Evolutionary conservation across 2,797 vertebrate genomes (phyloP), one percentile per base, ranked within the genome.

Genomic region (Ispidina picta): DNA sequence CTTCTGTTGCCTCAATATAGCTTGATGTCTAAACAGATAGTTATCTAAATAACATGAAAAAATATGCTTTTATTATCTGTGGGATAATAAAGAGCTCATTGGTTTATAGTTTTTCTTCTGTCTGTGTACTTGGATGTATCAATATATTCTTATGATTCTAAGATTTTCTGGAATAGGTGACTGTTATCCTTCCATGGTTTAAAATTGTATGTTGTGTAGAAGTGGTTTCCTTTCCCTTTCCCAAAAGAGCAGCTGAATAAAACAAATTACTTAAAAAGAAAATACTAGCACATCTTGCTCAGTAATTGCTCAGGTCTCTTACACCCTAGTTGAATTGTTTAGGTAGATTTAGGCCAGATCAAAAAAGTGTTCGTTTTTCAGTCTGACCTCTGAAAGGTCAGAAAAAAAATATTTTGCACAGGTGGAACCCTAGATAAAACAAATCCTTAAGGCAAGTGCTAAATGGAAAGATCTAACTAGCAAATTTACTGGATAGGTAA

Each of bases 391-490:
- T 48, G 31, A 88, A 95, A 85, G 28, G 15, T 66, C 56, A 62
- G 70, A 78, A 77, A 64, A 73, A 73, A 49, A 80, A 75, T 37
- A 29, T n/a, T 81, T 62, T 63, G 56, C n/a, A 31, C 65, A 80
- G 77, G 74, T 48, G 8, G 35, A 71, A 46, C 49, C 54, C 25
- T 25, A 48, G 46, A 71, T 65, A 80, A 89, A 86, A 79, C 73
- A 70, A 88, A 88, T 93, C 66, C 56, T 63, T 75, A 83, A 73
- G 69, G 55, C 39, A 84, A 74, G 72, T 81, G 58, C 52, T 70
- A 86, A 85, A 93, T 64, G 83, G 73, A 72, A 88, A 92, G 48
- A 49, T 35, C n/a, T 58, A 21, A 81, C 35, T 16, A 68, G 28
- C 39, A 79, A 58, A 41, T 86, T 20, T 73, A 31, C 17, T 74